Evolutionary conservation across 2,888 invertebrate species (phyloP).

Genomic region (Chromoteleia sp.): DNA sequence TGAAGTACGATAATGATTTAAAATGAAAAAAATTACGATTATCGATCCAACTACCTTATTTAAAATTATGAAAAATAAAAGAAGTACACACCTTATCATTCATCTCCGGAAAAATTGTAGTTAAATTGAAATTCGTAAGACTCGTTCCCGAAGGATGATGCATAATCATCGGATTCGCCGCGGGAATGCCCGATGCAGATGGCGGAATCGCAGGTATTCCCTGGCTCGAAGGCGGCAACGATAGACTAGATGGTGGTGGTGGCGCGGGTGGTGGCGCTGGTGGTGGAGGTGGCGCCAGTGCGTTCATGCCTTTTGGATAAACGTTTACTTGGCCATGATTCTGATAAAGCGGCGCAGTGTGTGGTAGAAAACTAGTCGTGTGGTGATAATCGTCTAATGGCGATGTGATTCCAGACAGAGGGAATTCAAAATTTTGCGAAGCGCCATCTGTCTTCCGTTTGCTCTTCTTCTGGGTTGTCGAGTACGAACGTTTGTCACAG

Average conservation of each 20-base stretch:
- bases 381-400: constrained; percentile 83
- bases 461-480: constrained; percentile 78
- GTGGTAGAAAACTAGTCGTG: constrained; percentile 76
- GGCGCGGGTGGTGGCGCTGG: constrained; percentile 58
- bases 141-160: constrained; percentile 85
- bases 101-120: constrained; percentile 94
- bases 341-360: constrained; percentile 81
- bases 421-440: constrained; percentile 82
- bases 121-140: constrained; percentile 92
- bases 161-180: constrained; percentile 79
- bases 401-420: constrained; percentile 79
- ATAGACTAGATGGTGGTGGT: constrained; percentile 56
- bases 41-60: too few species aligned
- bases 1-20: too few species aligned
- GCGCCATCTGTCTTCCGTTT: constrained; percentile 78
- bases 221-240: constrained; percentile 69
- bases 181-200: constrained; percentile 71
- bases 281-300: constrained; percentile 72
- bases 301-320: constrained; percentile 77
- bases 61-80: too few species aligned
- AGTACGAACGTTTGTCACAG: constrained; percentile 81
- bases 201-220: constrained; percentile 70
- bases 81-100: constrained; percentile 86
- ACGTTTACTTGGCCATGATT: constrained; percentile 80
- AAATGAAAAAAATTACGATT: too few species aligned